Base-by-base conservation (phyloP, 2,888 invertebrate genomes). In the Drosophila multiciliata region DNA sequence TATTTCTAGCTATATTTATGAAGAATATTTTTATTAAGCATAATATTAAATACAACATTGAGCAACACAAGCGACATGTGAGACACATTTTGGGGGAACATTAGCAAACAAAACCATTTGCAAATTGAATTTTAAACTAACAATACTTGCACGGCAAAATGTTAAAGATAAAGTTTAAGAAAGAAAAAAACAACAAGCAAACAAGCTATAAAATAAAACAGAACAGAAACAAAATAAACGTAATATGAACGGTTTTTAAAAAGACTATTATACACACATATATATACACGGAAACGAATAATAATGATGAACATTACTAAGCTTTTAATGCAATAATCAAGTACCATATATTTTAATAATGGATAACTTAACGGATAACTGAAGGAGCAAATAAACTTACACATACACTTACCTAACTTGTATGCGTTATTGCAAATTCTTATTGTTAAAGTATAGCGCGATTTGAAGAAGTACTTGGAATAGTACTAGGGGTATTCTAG, bases 281-380 rank as follows among this genome's bases (percentile, higher is more conserved):
- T 54, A 70, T 49, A 61, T 42, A 78, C 65, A 70, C 50, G 68
- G 8, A 73, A 73, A 69, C 49, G 70, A 75, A 78, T 70, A 73
- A 81, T 73, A 74, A 75, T 62, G 72, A 75, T 70, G 77, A 81
- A 81, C 59, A 81, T 83, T 78, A 83, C 74, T 78, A 90, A 84
- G 84, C 90, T 90, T 88, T 89, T 86, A 87, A 82, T 83, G 90
- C 87, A 83, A 85, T 88, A 90, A 83, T 86, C 85, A 87, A 82
- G 83, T 77, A 84, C 73, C 78, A 82, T 67, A 72, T 79, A 81
- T 81, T 78, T 72, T 74, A 80, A 72, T 77, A 81, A 64, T 63
- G 68, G 49, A 66, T 57, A 59, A 64, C 64, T 62, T 58, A 65
- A 67, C 38, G 1, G 23, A 68, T 57, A 65, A 52, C 57, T 67